These are phyloP conservation scores for Megathymus violae DNA, from an alignment of 1,140 invertebrate genomes.

Conservation along the genomic window DNA sequence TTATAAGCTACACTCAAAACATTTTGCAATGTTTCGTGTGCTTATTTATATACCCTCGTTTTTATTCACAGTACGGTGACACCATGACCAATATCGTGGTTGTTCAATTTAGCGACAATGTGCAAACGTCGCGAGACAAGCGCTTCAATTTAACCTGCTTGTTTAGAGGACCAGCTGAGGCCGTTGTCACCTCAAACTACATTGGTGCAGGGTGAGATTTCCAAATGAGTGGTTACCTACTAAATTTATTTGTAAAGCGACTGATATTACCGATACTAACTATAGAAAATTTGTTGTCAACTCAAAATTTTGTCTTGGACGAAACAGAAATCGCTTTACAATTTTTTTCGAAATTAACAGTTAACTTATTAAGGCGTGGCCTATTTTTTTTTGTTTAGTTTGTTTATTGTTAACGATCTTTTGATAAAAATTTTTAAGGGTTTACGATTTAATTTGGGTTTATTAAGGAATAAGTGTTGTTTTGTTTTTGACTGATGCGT, in stretches of 20 bases:
- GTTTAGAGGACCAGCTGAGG: constrained; percentile 95
- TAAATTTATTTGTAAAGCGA: constrained; percentile 42
- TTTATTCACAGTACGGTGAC: constrained; percentile 89
- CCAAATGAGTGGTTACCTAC: constrained; percentile 5
- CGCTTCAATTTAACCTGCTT: constrained; percentile 96
- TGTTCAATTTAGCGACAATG: constrained; percentile 96
- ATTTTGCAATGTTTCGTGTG: constrained; percentile 13
- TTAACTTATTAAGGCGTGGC: constrained; percentile 51
- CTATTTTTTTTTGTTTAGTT: constrained; percentile 32
- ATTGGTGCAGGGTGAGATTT: constrained; percentile 93
- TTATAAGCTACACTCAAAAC: not conserved
- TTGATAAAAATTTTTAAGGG: constrained; percentile 40
- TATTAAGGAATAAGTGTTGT: not conserved
- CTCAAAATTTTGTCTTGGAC: too few species aligned
- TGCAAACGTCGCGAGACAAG: constrained; percentile 95
- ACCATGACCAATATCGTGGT: constrained; percentile 97
- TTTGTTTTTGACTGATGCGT: constrained; percentile 24
- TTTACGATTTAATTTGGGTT: not conserved
- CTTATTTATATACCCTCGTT: not conserved
- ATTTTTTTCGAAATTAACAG: constrained; percentile 47
- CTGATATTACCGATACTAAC: too few species aligned
- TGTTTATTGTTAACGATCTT: constrained; percentile 39
- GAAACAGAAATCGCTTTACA: constrained; percentile 24
- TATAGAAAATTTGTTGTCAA: too few species aligned
- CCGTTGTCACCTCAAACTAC: constrained; percentile 96